Conservation (phyloP, 2,113 vertebrate species). For the Caretta caretta region DNA sequence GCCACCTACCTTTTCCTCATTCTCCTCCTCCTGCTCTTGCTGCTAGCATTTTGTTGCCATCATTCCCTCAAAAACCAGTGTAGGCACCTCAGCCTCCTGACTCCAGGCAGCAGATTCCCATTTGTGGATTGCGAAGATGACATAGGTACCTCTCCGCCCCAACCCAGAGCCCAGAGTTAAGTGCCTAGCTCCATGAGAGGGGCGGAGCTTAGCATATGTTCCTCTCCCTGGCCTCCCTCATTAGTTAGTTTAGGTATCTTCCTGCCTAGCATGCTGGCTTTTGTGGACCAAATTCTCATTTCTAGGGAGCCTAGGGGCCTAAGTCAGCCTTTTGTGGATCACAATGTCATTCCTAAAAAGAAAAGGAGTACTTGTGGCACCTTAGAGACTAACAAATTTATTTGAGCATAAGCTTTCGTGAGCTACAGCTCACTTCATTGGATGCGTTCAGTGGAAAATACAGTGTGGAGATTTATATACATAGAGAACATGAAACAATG, state of each 20-base stretch:
- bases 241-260: background rate
- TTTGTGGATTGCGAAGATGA: background rate
- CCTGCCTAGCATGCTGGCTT: background rate
- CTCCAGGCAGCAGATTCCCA: background rate
- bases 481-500: too few species aligned
- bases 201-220: too few species aligned
- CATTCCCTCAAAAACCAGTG: background rate
- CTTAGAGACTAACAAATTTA: too few species aligned
- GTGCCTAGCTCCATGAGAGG: background rate
- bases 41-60: background rate
- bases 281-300: background rate
- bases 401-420: too few species aligned
- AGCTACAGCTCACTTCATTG: too few species aligned
- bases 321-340: background rate
- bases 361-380: too few species aligned
- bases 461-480: too few species aligned
- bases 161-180: background rate
- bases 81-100: background rate
- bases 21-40: background rate
- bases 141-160: background rate
- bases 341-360: background rate
- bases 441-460: too few species aligned
- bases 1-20: background rate
- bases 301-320: background rate
- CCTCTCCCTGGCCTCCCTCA: background rate